These are phyloP conservation scores for Alces alces DNA, from an alignment of 2,113 vertebrate species.

Conservation along the genomic window DNA sequence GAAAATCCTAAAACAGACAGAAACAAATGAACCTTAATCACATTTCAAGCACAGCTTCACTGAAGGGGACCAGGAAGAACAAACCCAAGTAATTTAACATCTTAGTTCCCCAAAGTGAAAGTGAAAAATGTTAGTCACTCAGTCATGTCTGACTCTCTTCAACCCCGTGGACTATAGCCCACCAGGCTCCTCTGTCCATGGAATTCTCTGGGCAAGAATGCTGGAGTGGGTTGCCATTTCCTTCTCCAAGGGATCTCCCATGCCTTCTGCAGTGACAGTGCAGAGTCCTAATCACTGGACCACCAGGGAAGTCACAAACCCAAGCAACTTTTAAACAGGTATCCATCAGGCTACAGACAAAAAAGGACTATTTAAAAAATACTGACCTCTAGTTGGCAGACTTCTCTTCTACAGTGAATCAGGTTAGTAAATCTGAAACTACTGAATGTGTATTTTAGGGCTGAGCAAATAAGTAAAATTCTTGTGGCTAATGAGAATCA, in stretches of 20 bases:
- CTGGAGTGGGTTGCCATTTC: neutral
- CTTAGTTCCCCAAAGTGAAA: neutral
- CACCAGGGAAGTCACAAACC: neutral
- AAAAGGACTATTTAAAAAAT: neutral
- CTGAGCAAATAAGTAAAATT: constrained; percentile 11
- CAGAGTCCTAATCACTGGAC: neutral
- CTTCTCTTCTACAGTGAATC: neutral
- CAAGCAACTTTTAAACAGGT: neutral
- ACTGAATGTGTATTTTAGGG: neutral
- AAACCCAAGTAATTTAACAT: neutral
- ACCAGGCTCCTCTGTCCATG: neutral
- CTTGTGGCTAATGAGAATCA: neutral
- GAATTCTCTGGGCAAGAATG: neutral
- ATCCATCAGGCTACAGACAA: neutral
- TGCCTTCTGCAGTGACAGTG: neutral
- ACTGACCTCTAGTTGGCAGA: neutral
- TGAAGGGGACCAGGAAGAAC: neutral
- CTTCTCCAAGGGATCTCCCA: neutral
- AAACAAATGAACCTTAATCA: neutral
- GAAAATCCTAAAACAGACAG: neutral
- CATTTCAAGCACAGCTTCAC: constrained; percentile 3
- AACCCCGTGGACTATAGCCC: neutral
- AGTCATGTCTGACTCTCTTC: neutral
- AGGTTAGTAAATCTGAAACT: neutral
- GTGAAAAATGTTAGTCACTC: neutral